A percentile compares a stretch with the other conserved stretches of the same genome.
Conservation (phyloP, 2,113 vertebrate genomes). For the Gymnocephalus cernua region DNA sequence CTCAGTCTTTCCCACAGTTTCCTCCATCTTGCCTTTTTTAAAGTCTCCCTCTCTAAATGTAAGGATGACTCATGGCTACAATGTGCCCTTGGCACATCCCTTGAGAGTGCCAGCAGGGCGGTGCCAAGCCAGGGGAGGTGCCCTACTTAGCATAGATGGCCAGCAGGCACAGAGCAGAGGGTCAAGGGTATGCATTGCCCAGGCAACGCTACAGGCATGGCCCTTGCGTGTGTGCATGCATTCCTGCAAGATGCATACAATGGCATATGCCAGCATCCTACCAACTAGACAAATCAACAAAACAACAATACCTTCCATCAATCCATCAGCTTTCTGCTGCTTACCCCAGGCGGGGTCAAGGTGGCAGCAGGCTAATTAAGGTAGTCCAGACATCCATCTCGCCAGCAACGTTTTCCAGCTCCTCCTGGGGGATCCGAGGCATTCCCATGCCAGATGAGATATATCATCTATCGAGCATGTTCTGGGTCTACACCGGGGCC, state of each 20-base stretch:
- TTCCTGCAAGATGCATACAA: not conserved
- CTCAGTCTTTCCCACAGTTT: slow-evolving; percentile 5
- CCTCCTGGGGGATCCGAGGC: not conserved
- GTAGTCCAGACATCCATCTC: not conserved
- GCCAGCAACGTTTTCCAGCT: not conserved
- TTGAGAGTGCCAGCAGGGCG: slow-evolving; percentile 33
- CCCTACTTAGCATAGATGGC: slow-evolving; percentile 46
- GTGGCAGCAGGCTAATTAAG: not conserved
- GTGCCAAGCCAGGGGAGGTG: slow-evolving; percentile 16
- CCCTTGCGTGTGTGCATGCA: not conserved
- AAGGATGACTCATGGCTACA: slow-evolving; percentile 45
- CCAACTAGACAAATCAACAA: not conserved
- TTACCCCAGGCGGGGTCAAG: not conserved
- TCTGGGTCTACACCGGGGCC: not conserved
- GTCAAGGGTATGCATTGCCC: slow-evolving; percentile 38
- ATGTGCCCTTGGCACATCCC: slow-evolving; percentile 35
- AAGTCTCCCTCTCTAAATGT: slow-evolving; percentile 24
- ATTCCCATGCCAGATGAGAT: not conserved
- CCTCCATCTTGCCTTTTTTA: slow-evolving; percentile 3
- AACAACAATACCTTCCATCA: not conserved
- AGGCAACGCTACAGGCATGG: slow-evolving; percentile 17
- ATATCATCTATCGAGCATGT: not conserved
- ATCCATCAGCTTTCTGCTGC: not conserved
- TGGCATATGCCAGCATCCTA: not conserved
- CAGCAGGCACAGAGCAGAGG: slow-evolving; percentile 34